phyloP scores from a whole-genome alignment of 2,113 vertebrate genomes.

The Gobio gobio region DNA sequence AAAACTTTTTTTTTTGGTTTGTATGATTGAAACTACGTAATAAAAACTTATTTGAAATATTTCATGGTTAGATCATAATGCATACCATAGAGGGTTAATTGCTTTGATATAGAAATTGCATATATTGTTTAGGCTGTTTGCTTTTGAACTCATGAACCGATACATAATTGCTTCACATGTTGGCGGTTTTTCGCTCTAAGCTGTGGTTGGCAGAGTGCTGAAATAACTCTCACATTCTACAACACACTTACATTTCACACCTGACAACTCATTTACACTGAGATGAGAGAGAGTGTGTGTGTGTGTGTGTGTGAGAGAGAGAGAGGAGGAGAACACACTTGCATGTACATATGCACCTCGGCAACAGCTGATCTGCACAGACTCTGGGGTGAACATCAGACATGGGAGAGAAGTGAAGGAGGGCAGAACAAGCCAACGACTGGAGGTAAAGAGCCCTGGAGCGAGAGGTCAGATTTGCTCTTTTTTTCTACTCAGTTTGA shows the following conservation, averaged over 20 bases:
- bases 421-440: background rate
- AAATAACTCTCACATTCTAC: slow-evolving; percentile 60
- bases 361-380: slow-evolving; percentile 59
- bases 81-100: too few species aligned
- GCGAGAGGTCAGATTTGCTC: slow-evolving; percentile 16
- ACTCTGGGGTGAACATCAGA: slow-evolving; percentile 53
- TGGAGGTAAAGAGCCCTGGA: background rate
- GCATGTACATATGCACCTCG: slow-evolving; percentile 52
- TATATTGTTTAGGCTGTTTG: background rate
- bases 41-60: too few species aligned
- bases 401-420: slow-evolving; percentile 34
- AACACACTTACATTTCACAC: slow-evolving; percentile 41
- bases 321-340: slow-evolving; percentile 51
- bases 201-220: slow-evolving; percentile 59
- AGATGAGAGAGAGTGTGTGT: slow-evolving; percentile 66
- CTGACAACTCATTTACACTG: slow-evolving; percentile 73
- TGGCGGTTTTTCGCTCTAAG: slow-evolving; percentile 63
- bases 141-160: slow-evolving; percentile 57
- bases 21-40: too few species aligned
- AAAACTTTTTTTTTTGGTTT: too few species aligned
- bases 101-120: background rate
- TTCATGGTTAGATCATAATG: too few species aligned
- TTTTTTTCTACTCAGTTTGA: background rate
- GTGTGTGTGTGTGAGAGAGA: slow-evolving; percentile 60
- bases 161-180: slow-evolving; percentile 69